These are phyloP conservation scores for Linhomoeus sp. DNA, from an alignment of 2,888 invertebrate species.

Conservation along the genomic window DNA sequence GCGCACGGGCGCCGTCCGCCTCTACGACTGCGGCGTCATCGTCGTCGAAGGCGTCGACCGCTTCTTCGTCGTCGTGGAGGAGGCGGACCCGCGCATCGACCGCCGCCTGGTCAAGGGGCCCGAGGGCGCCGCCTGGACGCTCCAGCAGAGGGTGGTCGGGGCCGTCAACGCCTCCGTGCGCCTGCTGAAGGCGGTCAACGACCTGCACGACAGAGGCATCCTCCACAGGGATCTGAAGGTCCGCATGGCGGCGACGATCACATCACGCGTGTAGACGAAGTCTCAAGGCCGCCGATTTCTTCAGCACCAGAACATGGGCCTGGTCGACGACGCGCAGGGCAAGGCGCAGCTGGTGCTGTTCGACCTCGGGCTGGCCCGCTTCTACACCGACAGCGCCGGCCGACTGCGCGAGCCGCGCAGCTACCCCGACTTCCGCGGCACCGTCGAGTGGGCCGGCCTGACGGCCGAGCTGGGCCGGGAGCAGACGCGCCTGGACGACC, in stretches of 20 bases:
- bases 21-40: too few relatives aligned
- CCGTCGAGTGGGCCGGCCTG: conserved; percentile 11
- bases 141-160: too few relatives aligned
- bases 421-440: conserved; percentile 5
- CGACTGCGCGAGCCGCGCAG: conserved; percentile 1
- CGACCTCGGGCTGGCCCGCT: conserved; percentile 11
- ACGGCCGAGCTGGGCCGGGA: conserved; percentile 9
- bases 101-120: too few relatives aligned
- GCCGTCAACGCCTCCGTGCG: conserved; percentile 8
- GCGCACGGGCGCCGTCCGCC: too few relatives aligned
- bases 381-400: conserved; percentile 9
- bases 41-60: too few relatives aligned
- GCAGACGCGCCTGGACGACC: conserved; percentile 11
- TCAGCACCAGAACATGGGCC: conserved; percentile 13
- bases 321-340: conserved; percentile 6
- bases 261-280: too few relatives aligned
- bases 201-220: conserved; percentile 10
- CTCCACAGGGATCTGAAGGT: conserved; percentile 9
- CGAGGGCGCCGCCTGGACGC: too few relatives aligned
- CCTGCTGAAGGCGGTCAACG: conserved; percentile 10
- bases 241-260: too few relatives aligned
- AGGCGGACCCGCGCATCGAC: too few relatives aligned
- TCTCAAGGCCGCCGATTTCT: conserved; percentile 3
- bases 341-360: conserved; percentile 6
- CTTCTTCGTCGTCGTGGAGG: too few relatives aligned